Evolutionary conservation across 2,888 invertebrate genomes (phyloP), one percentile per base, ranked within the genome.

Genomic region (Tineola bisselliella): DNA sequence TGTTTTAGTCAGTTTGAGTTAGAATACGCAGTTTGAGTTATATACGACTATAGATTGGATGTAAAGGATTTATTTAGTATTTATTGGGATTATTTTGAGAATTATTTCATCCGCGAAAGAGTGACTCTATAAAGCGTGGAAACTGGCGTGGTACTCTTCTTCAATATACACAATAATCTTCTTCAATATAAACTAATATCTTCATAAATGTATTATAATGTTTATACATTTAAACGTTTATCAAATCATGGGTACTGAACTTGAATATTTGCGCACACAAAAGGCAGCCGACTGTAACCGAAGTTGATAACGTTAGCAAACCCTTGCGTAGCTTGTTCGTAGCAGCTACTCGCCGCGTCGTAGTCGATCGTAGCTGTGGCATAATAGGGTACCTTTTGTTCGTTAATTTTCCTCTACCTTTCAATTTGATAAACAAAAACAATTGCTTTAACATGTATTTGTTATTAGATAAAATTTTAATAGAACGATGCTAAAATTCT

Each of bases 241-340:
- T 58, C 58, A 58, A 58, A 58, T 58, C 33, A 58, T 31, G 58
- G 13, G 31, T 33, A 58, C 11, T 58, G 58, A 58, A 58, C 58
- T 58, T 33, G 33, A 58, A 58, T 33, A 58, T 58, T 56, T 58
- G 58, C 33, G n/a, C 33, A 25, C 56, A 33, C 58, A 58, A 58
- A 56, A 33, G 58, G 12, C 58, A 58, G 15, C 31, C 58, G 33
- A 17, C 58, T 58, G 58, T 58, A 33, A 58, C 58, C 33, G 13
- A n/a, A 33, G 58, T 58, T 58, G 58, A 58, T 58, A 58, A 58
- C 58, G 33, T 30, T 58, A 19, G 58, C 33, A 58, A 58, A 58
- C 58, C 58, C 58, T 58, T 58, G 19, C 56, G 56, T 56, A 19
- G 25, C 19, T 56, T 18, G 30, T 11, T 56, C 58, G 58, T 58